Conservation (phyloP, 2,113 vertebrate genomes). For the Forbesichthys agassizii region DNA sequence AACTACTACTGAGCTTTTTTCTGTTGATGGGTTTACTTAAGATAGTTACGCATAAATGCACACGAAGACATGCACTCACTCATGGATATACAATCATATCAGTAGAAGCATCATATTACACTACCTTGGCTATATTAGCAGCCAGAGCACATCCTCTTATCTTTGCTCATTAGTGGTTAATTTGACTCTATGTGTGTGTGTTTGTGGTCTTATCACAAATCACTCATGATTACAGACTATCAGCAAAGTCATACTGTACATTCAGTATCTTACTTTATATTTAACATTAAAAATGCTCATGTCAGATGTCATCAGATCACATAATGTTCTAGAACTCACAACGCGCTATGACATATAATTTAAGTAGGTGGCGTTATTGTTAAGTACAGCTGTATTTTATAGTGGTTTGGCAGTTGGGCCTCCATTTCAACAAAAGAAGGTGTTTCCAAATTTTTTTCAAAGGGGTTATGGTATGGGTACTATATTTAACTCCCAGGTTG, state of each 20-base stretch:
- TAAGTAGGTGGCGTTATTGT: neutral
- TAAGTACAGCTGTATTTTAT: neutral
- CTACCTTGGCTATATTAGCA: constrained; percentile 58
- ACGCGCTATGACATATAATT: neutral
- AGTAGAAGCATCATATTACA: constrained; percentile 63
- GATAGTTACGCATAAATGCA: constrained; percentile 16
- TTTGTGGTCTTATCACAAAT: constrained; percentile 33
- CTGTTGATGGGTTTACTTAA: constrained; percentile 42
- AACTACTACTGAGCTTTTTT: constrained; percentile 22
- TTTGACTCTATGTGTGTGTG: neutral
- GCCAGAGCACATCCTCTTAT: constrained; percentile 66
- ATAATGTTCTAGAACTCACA: neutral
- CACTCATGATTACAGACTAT: constrained; percentile 25
- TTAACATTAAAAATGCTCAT: no score
- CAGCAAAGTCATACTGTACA: neutral
- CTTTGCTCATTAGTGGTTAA: constrained; percentile 56
- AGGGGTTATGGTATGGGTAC: neutral
- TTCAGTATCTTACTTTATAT: neutral
- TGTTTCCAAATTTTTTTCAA: neutral
- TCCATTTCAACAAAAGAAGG: neutral
- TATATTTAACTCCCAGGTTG: constrained; percentile 6
- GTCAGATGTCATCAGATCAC: neutral
- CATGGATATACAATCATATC: constrained; percentile 41
- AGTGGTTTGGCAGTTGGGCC: constrained; percentile 6
- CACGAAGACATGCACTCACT: constrained; percentile 17